phyloP scores from a whole-genome alignment of 2,888 invertebrate species.

The Chrysopilus asiliformis region DNA sequence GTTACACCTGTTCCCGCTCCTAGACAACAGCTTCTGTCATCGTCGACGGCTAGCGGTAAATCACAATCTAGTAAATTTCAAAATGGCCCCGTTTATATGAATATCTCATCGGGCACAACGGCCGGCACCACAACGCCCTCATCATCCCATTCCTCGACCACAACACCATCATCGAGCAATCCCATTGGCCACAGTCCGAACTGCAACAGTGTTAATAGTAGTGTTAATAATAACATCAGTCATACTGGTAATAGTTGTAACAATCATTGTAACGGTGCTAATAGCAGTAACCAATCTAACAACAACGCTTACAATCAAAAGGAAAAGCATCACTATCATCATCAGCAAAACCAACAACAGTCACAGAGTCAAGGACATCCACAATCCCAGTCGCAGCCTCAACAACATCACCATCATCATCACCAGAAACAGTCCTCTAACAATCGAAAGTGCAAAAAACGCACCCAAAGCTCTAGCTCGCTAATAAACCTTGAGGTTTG shows the following conservation, averaged over 20 bases:
- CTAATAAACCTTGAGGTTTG: slow-evolving; percentile 18
- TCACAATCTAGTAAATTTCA: slow-evolving; percentile 16
- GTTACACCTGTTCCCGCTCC: slow-evolving; percentile 46
- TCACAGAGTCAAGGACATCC: background rate
- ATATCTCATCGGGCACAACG: slow-evolving; percentile 6
- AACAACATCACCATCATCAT: slow-evolving; percentile 3
- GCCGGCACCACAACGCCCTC: too few relatives aligned
- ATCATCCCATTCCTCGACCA: slow-evolving; percentile 3
- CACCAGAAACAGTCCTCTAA: slow-evolving; percentile 9
- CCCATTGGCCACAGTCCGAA: slow-evolving; percentile 7
- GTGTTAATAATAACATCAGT: slow-evolving; percentile 10
- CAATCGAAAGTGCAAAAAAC: slow-evolving; percentile 11
- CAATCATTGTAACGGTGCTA: slow-evolving; percentile 13
- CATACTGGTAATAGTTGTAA: slow-evolving; percentile 11
- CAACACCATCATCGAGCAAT: slow-evolving; percentile 3
- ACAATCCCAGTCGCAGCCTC: slow-evolving; percentile 2
- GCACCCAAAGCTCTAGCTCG: slow-evolving; percentile 16
- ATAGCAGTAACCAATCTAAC: slow-evolving; percentile 12
- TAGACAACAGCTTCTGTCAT: slow-evolving; percentile 22
- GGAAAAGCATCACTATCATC: slow-evolving; percentile 5
- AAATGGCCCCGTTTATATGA: slow-evolving; percentile 14
- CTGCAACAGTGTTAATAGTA: slow-evolving; percentile 9
- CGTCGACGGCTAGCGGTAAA: slow-evolving; percentile 8
- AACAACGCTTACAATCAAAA: too few relatives aligned
- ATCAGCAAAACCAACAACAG: background rate